Conservation (phyloP, 2,888 invertebrate genomes). For the Muschampia plurimacula region DNA sequence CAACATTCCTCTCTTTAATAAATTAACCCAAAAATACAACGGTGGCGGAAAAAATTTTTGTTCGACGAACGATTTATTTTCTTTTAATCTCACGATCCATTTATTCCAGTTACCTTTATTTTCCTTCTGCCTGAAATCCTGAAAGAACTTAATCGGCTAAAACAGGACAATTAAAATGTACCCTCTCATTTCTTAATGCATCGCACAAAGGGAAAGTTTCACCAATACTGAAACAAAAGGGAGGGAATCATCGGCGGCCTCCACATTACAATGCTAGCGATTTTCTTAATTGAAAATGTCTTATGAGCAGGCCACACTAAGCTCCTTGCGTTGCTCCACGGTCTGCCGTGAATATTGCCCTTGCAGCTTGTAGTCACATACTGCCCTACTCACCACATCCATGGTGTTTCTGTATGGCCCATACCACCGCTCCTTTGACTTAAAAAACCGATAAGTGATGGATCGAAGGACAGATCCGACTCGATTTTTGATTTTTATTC, state of each 20-base stretch:
- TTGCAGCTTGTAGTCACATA: too few relatives aligned
- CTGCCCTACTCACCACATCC: too few relatives aligned
- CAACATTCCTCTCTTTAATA: background rate
- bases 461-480: too few relatives aligned
- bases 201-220: constrained; percentile 60
- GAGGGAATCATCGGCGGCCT: constrained; percentile 69
- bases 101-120: constrained; percentile 27
- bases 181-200: constrained; percentile 69
- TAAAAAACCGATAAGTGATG: too few relatives aligned
- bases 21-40: constrained; percentile 9
- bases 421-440: too few relatives aligned
- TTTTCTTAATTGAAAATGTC: constrained; percentile 83
- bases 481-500: too few relatives aligned
- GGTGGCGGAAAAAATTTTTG: background rate
- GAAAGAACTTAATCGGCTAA: constrained; percentile 50
- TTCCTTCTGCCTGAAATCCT: constrained; percentile 25
- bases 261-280: constrained; percentile 63
- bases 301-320: constrained; percentile 46
- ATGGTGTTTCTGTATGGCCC: too few relatives aligned
- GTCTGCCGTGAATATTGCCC: too few relatives aligned
- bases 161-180: constrained; percentile 40
- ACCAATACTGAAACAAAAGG: constrained; percentile 55
- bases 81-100: constrained; percentile 25
- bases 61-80: constrained; percentile 27
- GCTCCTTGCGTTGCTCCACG: too few relatives aligned